Evolutionary conservation across 2,113 vertebrate species (phyloP).

Genomic region (Eclectus roratus): DNA sequence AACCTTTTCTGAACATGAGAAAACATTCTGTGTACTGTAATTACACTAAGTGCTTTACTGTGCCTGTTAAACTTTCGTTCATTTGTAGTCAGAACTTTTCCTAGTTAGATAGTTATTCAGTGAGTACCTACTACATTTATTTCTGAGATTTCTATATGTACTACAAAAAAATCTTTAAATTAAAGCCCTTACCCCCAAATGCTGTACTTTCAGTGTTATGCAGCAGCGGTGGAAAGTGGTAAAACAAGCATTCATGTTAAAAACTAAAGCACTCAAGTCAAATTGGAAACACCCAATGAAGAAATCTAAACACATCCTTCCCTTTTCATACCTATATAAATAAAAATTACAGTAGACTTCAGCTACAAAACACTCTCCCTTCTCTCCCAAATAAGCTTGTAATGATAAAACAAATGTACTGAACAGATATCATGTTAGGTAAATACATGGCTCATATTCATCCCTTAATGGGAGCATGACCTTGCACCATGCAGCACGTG

Average conservation of each 20-base stretch:
- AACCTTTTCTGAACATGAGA: not conserved
- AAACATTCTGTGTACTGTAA: not conserved
- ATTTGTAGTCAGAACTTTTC: not conserved
- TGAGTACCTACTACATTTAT: not conserved
- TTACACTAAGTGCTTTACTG: not conserved
- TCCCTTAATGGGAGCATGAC: not conserved
- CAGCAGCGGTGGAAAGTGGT: not conserved
- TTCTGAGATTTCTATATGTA: not conserved
- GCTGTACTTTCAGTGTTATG: not conserved
- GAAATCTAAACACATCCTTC: not conserved
- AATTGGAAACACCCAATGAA: not conserved
- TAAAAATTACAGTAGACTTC: not conserved
- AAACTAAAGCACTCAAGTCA: not conserved
- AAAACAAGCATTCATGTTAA: not conserved
- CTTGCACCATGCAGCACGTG: not conserved
- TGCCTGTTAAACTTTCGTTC: not conserved
- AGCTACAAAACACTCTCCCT: not conserved
- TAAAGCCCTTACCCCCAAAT: not conserved
- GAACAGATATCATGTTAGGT: accelerated
- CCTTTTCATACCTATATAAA: not conserved
- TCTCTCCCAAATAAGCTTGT: not conserved
- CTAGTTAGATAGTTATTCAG: not conserved
- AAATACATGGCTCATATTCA: not conserved
- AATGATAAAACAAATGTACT: not conserved
- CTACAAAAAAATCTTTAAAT: not conserved